Conservation (phyloP, 2,113 vertebrate genomes). For the Athene noctua region DNA sequence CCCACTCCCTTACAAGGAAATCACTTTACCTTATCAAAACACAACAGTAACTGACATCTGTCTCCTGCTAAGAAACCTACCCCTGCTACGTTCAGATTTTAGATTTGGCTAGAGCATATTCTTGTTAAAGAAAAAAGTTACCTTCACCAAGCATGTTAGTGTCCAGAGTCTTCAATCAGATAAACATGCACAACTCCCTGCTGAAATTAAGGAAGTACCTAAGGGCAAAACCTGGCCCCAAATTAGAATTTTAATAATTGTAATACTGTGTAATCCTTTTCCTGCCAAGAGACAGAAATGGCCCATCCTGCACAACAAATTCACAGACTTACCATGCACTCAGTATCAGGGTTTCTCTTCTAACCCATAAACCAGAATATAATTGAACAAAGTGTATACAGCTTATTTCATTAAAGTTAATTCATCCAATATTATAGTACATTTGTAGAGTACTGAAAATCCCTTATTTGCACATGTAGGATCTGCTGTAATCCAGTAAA, state of each 20-base stretch:
- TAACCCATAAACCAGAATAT: background rate
- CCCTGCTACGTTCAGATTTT: background rate
- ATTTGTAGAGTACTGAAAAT: background rate
- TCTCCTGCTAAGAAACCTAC: slow-evolving; percentile 9
- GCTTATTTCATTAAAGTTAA: background rate
- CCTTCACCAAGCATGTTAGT: background rate
- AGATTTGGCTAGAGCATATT: background rate
- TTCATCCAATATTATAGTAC: background rate
- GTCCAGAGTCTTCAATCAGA: slow-evolving; percentile 46
- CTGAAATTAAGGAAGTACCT: slow-evolving; percentile 54
- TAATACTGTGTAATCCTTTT: background rate
- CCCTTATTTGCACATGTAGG: background rate
- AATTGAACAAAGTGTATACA: background rate
- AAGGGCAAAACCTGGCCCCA: slow-evolving; percentile 31
- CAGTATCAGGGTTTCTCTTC: background rate
- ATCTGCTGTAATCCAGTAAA: background rate
- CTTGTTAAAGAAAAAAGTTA: background rate
- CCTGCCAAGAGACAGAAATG: slow-evolving; percentile 25
- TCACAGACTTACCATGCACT: background rate
- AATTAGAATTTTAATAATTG: slow-evolving; percentile 49
- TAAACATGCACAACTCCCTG: background rate
- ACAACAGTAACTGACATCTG: slow-evolving; percentile 7
- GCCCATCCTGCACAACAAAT: background rate
- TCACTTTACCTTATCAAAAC: slow-evolving; percentile 39
- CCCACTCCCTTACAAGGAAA: slow-evolving; percentile 43